Percentiles rank a stretch among this genome's conserved stretches.
Evolutionary conservation across 2,888 invertebrate genomes (phyloP).

Genomic region (Drosophila kuntzei): DNA sequence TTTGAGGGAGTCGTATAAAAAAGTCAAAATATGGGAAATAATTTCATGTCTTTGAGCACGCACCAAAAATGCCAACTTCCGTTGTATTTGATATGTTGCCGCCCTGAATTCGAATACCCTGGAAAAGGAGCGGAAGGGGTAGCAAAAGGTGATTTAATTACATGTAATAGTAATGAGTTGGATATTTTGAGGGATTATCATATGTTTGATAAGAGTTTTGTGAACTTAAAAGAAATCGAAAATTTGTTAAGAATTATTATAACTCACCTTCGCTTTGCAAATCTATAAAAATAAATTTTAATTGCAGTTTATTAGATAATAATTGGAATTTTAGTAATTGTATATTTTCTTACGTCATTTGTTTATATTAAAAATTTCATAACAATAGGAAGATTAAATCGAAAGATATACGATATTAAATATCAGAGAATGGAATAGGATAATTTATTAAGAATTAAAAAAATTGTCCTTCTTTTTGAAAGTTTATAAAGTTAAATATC

Average conservation of each 20-base stretch:
- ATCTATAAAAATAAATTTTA: background rate
- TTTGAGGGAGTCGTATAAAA: slow-evolving; percentile 38
- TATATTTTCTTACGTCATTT: background rate
- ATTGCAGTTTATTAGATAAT: background rate
- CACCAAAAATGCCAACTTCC: slow-evolving; percentile 54
- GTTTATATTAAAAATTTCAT: background rate
- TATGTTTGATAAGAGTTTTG: background rate
- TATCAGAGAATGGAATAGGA: no score
- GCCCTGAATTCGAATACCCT: slow-evolving; percentile 20
- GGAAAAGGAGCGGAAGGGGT: background rate
- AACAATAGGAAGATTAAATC: no score
- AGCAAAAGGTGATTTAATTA: background rate
- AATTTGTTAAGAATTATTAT: background rate
- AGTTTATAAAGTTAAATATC: background rate
- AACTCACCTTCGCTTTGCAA: no score
- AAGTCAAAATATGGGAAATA: slow-evolving; percentile 55
- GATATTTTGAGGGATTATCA: background rate
- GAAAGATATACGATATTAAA: no score
- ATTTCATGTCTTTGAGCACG: slow-evolving; percentile 48
- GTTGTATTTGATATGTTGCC: slow-evolving; percentile 18
- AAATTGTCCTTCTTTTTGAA: background rate
- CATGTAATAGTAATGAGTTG: background rate
- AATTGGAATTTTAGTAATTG: background rate
- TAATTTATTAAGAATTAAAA: no score
- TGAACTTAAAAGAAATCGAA: background rate